Evolutionary conservation across 2,888 invertebrate species (phyloP).

Genomic region (Odontocolon sp.): DNA sequence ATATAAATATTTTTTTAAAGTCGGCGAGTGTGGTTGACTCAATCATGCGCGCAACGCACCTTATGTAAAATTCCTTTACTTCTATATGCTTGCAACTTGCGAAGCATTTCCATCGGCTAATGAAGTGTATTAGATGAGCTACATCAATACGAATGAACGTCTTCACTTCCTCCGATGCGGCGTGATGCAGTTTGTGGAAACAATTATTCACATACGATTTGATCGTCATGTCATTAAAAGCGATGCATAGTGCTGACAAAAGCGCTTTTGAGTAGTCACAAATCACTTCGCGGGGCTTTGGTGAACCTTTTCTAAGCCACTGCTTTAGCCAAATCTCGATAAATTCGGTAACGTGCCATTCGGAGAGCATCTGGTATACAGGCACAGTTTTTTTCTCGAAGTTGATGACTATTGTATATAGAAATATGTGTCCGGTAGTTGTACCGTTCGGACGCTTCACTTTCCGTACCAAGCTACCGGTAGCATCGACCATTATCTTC

Average conservation of each 20-base stretch:
- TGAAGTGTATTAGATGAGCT: slow-evolving; percentile 55
- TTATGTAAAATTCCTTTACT: slow-evolving; percentile 47
- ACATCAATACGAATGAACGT: slow-evolving; percentile 51
- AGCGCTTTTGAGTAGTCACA: slow-evolving; percentile 14
- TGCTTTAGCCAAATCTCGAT: slow-evolving; percentile 46
- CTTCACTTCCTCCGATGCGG: not conserved
- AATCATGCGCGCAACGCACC: slow-evolving; percentile 42
- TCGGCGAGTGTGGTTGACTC: not conserved
- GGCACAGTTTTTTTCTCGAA: slow-evolving; percentile 31
- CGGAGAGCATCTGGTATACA: slow-evolving; percentile 54
- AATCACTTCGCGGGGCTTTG: not conserved
- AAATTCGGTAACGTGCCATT: slow-evolving; percentile 47
- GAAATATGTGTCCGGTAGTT: not conserved
- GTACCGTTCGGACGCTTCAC: not conserved
- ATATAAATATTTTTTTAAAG: not conserved
- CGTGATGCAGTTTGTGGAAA: slow-evolving; percentile 17
- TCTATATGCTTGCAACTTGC: slow-evolving; percentile 1
- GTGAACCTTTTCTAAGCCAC: slow-evolving; percentile 19
- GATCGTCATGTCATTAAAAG: not conserved
- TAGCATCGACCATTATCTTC: not conserved
- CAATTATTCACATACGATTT: not conserved
- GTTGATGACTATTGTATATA: slow-evolving; percentile 6
- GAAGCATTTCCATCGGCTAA: slow-evolving; percentile 49
- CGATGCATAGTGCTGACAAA: not conserved
- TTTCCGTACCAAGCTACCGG: not conserved